Conservation (phyloP, 2,888 invertebrate species). For the Lasioglossum morio region DNA sequence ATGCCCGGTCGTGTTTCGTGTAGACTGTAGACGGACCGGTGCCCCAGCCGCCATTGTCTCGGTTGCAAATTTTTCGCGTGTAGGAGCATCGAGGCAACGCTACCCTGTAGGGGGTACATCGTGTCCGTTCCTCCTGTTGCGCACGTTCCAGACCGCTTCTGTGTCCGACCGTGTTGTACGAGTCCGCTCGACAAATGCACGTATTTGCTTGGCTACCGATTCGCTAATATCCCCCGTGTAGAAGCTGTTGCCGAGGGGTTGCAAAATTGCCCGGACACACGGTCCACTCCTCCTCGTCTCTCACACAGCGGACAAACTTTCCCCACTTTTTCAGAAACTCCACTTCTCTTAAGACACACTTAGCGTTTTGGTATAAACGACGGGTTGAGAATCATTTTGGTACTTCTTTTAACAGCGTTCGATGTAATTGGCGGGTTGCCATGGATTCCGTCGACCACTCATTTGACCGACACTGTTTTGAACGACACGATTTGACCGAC, state of each 20-base stretch:
- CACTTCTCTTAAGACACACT: too few species aligned
- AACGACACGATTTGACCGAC: too few species aligned
- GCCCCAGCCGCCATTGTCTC: conserved; percentile 79
- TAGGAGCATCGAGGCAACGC: conserved; percentile 70
- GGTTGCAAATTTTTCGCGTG: conserved; percentile 83
- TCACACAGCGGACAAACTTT: neutral
- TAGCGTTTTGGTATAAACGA: too few species aligned
- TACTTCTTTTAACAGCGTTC: too few species aligned
- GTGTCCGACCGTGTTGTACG: conserved; percentile 62
- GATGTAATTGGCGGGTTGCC: too few species aligned
- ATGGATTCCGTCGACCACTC: too few species aligned
- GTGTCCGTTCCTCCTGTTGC: conserved; percentile 49
- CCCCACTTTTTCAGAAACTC: neutral
- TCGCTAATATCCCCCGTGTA: conserved; percentile 63
- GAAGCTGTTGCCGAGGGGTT: conserved; percentile 12
- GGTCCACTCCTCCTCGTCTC: neutral
- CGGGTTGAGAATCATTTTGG: too few species aligned
- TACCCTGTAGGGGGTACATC: conserved; percentile 78
- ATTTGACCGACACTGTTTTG: too few species aligned
- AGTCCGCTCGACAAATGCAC: conserved; percentile 71
- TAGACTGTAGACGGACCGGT: conserved; percentile 68
- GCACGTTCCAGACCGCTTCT: conserved; percentile 36
- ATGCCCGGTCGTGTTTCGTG: conserved; percentile 81
- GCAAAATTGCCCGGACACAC: conserved; percentile 19
- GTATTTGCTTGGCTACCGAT: conserved; percentile 70